Base-by-base conservation (phyloP, 35 echinoderm and acorn worm genomes). In the Ophiothrix spiculata region DNA sequence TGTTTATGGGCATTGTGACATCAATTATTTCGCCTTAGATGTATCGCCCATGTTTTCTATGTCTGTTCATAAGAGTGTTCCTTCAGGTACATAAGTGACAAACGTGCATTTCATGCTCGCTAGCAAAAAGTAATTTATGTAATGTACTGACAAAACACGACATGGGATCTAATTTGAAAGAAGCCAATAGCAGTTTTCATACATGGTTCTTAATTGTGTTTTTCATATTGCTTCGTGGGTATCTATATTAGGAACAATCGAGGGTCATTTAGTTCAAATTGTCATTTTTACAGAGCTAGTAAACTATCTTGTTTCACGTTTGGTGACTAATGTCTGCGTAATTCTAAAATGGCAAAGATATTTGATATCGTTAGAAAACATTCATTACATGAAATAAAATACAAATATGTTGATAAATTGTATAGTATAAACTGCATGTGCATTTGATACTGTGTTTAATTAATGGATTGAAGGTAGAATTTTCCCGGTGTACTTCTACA, bases 121-220 rank as follows among this genome's bases (percentile, higher is more conserved):
- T 25, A 69, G 60, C 60, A 69, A 15, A 69, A 6, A 69, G 29
- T 69, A 69, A 69, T 69, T 69, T 69, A 69, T n/a, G 17, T 69
- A 69, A 69, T 69, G 60, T 69, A 69, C 60, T 69, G 60, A 69
- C 29, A 69, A 69, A 69, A 69, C 60, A 69, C 60, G 60, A 69
- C 60, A 69, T 69, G 60, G 1, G 60, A 69, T 69, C 60, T 69
- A 69, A 69, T 69, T 69, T 69, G 60, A 69, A 25, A 4, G 60
- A n/a, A 12, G 60, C 60, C 60, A 69, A 25, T 2, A 69, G 60
- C 60, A 25, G 29, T 69, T 69, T 69, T 49, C 4, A n/a, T n/a
- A n/a, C 25, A 69, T 69, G 29, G 60, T 69, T n/a, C 60, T 69
- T 69, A 69, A 69, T 69, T 69, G 60, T 69, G 60, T 69, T 69